Conservation (phyloP, 2,797 vertebrate species). For the Syngnathus rostellatus region DNA sequence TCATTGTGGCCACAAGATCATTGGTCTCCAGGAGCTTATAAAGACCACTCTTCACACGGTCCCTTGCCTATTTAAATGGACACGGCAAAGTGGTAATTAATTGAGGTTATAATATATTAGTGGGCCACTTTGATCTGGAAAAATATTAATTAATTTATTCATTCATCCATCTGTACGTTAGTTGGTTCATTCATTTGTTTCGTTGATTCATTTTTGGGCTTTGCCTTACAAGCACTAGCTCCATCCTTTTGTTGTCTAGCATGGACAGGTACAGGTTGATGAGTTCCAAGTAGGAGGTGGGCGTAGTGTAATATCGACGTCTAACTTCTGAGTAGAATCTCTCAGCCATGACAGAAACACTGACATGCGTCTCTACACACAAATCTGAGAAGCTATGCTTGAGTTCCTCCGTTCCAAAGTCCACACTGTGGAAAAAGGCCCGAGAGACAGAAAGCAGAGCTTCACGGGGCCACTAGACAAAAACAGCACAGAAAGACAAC, state of each 20-base stretch:
- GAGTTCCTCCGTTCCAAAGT: conserved; percentile 68
- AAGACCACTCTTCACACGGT: conserved; percentile 79
- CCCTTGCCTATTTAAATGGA: conserved; percentile 61
- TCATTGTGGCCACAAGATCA: conserved; percentile 77
- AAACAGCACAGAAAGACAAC: not conserved
- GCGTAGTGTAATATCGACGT: conserved; percentile 78
- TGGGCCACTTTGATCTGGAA: not conserved
- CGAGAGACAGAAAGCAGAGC: conserved; percentile 78
- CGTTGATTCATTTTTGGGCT: not conserved
- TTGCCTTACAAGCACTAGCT: conserved; percentile 68
- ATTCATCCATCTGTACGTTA: too few relatives aligned
- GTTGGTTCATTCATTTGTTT: too few relatives aligned
- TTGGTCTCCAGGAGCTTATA: conserved; percentile 80
- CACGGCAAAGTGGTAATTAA: not conserved
- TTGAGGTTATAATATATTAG: too few relatives aligned
- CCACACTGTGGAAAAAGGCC: conserved; percentile 72
- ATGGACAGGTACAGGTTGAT: conserved; percentile 81
- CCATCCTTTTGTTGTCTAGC: conserved; percentile 71
- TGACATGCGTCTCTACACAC: conserved; percentile 80
- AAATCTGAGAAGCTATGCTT: conserved; percentile 74
- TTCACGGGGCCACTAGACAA: conserved; percentile 74
- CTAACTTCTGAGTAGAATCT: conserved; percentile 75
- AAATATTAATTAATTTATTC: too few relatives aligned
- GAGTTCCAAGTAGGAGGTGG: conserved; percentile 85
- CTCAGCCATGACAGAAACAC: conserved; percentile 75